Evolutionary conservation across 2,888 invertebrate species (phyloP).

Genomic region (Caenorhabditis uteleia): DNA sequence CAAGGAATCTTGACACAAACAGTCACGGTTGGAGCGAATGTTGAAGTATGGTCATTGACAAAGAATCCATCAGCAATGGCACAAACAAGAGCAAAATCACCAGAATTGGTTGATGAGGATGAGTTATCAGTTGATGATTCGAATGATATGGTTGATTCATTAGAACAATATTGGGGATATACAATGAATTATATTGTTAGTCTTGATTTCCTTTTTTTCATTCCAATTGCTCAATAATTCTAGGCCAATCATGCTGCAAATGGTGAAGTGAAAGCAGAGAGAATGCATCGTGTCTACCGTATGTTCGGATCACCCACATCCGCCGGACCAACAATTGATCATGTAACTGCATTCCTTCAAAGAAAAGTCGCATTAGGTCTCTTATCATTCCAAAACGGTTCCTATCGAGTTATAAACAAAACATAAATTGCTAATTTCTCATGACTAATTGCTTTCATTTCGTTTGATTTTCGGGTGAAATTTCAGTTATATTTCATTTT

Average conservation of each 20-base stretch:
- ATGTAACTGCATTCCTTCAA: conserved; percentile 62
- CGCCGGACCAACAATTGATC: conserved; percentile 52
- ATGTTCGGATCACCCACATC: conserved; percentile 57
- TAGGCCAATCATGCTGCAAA: conserved; percentile 48
- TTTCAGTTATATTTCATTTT: no score
- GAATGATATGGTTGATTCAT: conserved; percentile 48
- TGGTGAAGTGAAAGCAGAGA: conserved; percentile 56
- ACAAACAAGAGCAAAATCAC: conserved; percentile 14
- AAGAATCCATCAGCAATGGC: conserved; percentile 11
- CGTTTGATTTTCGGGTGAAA: no score
- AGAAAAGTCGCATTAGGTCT: conserved; percentile 62
- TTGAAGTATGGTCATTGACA: conserved; percentile 23
- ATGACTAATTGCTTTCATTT: no score
- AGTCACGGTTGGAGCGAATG: not conserved
- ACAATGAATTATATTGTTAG: conserved; percentile 54
- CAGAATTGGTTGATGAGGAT: conserved; percentile 30
- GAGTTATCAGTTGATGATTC: conserved; percentile 40
- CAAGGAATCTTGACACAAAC: conserved; percentile 30
- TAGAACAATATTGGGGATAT: conserved; percentile 68
- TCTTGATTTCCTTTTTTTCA: conserved; percentile 7
- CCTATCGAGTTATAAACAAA: conserved; percentile 47
- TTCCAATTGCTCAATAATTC: no score
- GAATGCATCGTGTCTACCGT: conserved; percentile 58
- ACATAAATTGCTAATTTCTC: no score
- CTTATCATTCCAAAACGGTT: conserved; percentile 56